These are phyloP conservation scores for Manis pentadactyla DNA, from an alignment of 2,797 vertebrate species.

Conservation along the genomic window DNA sequence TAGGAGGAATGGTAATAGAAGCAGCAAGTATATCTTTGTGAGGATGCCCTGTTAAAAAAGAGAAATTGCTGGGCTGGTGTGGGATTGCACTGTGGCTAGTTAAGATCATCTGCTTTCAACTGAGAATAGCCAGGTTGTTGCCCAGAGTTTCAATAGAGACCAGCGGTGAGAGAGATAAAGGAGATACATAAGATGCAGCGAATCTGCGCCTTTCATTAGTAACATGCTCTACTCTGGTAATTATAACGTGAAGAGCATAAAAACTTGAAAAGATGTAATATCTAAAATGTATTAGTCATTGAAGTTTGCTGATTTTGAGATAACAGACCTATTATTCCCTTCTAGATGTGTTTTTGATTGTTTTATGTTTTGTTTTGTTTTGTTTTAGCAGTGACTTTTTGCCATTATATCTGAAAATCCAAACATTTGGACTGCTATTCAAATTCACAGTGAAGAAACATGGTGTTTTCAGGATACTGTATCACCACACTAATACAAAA, in stretches of 20 bases:
- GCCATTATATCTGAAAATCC: neutral
- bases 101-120: neutral
- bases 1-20: neutral
- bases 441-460: neutral
- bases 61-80: neutral
- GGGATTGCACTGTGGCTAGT: neutral
- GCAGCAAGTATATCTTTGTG: neutral
- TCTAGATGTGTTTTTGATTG: neutral
- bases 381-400: neutral
- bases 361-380: neutral
- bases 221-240: neutral
- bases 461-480: neutral
- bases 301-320: neutral
- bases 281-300: neutral
- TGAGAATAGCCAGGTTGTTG: neutral
- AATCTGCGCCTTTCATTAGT: neutral
- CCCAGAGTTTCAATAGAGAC: neutral
- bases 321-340: neutral
- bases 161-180: neutral
- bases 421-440: neutral
- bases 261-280: neutral
- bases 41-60: neutral
- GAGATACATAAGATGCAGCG: neutral
- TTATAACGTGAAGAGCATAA: neutral
- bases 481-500: neutral